Base-by-base conservation (phyloP, 1,140 invertebrate genomes). In the Diprion similis region DNA sequence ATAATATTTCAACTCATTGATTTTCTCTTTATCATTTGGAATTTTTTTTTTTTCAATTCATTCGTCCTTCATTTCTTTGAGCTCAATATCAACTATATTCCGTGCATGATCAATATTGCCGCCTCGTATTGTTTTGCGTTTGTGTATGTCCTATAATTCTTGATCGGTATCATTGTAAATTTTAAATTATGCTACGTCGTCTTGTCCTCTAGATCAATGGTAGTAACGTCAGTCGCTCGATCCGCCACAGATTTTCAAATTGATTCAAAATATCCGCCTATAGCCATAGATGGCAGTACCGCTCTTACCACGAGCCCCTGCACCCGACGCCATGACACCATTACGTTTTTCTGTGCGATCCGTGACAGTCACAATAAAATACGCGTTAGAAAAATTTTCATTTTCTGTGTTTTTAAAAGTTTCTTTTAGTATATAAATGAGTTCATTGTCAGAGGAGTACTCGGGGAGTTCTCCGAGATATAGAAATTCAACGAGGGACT, bases 121-220 rank as follows among this genome's bases (percentile, higher is more conserved):
- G n/a, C n/a, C n/a, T n/a, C n/a, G n/a, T n/a, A n/a, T n/a, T n/a
- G n/a, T n/a, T n/a, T n/a, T n/a, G n/a, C n/a, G n/a, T n/a, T n/a
- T n/a, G n/a, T n/a, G n/a, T n/a, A n/a, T n/a, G n/a, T n/a, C n/a
- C n/a, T n/a, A n/a, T n/a, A n/a, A n/a, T n/a, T n/a, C n/a, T n/a
- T n/a, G n/a, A n/a, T n/a, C n/a, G n/a, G n/a, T n/a, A n/a, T n/a
- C n/a, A n/a, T n/a, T n/a, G n/a, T n/a, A n/a, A n/a, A n/a, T n/a
- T n/a, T n/a, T n/a, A n/a, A 75, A 85, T 89, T 80, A 37, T 70
- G 64, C 24, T 37, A 37, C 24, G 24, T 37, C 24, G 24, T 37
- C 24, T 37, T 37, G 24, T 37, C 24, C 24, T 37, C 24, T 37
- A 4, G 71, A 67, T 46, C 71, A 73, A 73, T 73, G 71, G 65